A percentile compares a stretch with the other conserved stretches of the same genome.
Conservation (phyloP, 2,888 invertebrate genomes). For the Eilema depressum region DNA sequence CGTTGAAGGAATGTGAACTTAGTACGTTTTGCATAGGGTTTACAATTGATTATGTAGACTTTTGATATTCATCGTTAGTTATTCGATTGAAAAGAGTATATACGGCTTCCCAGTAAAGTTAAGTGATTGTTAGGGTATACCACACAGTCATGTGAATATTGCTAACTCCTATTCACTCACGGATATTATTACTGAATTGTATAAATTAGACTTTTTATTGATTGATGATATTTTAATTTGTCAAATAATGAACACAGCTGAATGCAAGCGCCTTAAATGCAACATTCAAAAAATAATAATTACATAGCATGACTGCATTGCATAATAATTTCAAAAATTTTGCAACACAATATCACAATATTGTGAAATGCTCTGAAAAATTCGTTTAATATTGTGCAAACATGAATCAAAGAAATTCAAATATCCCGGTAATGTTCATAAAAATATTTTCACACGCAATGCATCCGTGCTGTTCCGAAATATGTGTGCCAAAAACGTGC, state of each 20-base stretch:
- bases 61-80: constrained; percentile 6
- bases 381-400: constrained; percentile 52
- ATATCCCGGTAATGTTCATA: constrained; percentile 46
- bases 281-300: background rate
- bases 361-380: constrained; percentile 50
- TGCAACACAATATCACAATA: constrained; percentile 47
- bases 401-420: constrained; percentile 50
- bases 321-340: constrained; percentile 43
- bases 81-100: constrained; percentile 30
- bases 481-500: constrained; percentile 53
- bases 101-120: constrained; percentile 23
- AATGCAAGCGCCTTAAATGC: background rate
- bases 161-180: background rate
- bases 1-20: constrained; percentile 21
- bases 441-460: constrained; percentile 55
- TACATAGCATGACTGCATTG: constrained; percentile 28
- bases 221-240: background rate
- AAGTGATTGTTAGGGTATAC: background rate
- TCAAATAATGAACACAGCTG: background rate
- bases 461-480: constrained; percentile 40
- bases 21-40: background rate
- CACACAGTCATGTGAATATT: background rate
- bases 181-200: background rate
- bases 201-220: background rate
- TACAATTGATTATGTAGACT: background rate